Evolutionary conservation across 2,888 invertebrate genomes (phyloP).

Genomic region (Phalera bucephala): DNA sequence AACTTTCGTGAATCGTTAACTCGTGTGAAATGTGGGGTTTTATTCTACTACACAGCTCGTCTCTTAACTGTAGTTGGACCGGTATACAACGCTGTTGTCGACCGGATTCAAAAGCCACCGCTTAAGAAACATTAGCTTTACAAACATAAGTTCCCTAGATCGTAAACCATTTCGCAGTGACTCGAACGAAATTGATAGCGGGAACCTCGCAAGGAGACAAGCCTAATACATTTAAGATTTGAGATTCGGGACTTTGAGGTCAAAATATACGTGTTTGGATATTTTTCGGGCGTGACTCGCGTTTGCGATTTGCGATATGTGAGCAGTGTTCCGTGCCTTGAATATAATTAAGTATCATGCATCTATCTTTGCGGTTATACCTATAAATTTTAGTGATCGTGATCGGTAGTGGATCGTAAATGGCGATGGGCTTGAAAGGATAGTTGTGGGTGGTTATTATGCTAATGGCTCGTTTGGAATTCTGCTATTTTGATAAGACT

Average conservation of each 20-base stretch:
- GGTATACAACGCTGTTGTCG: no score
- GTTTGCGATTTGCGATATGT: slow-evolving; percentile 1
- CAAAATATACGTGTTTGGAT: not conserved
- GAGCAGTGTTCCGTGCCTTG: slow-evolving; percentile 1
- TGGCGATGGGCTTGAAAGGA: not conserved
- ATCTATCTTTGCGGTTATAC: slow-evolving; percentile 1
- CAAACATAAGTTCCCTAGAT: no score
- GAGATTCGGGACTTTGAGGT: slow-evolving; percentile 1
- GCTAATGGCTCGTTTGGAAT: no score
- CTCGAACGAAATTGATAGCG: slow-evolving; percentile 1
- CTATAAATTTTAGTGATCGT: slow-evolving; percentile 1
- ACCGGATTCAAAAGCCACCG: no score
- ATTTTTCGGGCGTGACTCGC: not conserved
- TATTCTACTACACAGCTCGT: no score
- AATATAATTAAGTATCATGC: not conserved
- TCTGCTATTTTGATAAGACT: no score
- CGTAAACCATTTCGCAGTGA: not conserved
- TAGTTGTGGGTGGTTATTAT: no score
- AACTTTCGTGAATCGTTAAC: no score
- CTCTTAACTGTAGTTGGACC: no score
- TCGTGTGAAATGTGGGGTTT: no score
- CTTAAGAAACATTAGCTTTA: no score
- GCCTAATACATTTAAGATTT: slow-evolving; percentile 3
- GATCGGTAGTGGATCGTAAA: slow-evolving; percentile 2
- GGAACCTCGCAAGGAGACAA: not conserved